A percentile compares a stretch with the other conserved stretches of the same genome.
Evolutionary conservation across 2,888 invertebrate species (phyloP).

Genomic region (Ypsolopha sequella): DNA sequence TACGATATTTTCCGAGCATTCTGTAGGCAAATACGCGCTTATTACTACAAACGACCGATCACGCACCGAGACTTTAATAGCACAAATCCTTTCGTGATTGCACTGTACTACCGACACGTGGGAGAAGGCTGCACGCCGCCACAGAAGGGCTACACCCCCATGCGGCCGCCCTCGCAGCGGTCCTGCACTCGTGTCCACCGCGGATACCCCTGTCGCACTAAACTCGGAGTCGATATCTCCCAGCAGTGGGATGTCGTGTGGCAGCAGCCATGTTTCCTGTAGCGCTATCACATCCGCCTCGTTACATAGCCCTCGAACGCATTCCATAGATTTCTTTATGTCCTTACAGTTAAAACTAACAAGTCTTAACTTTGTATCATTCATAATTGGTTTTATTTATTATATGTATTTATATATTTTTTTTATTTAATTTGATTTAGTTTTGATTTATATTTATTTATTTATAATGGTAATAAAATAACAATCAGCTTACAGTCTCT

Average conservation of each 20-base stretch:
- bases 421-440: neutral
- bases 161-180: slow-evolving; percentile 8
- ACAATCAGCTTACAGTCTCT: no score
- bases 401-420: neutral
- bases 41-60: slow-evolving; percentile 5
- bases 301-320: slow-evolving; percentile 11
- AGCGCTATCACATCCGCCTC: slow-evolving; percentile 12
- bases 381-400: no score
- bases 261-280: slow-evolving; percentile 17
- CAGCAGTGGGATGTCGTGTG: slow-evolving; percentile 11
- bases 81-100: slow-evolving; percentile 6
- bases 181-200: slow-evolving; percentile 8
- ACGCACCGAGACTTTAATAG: slow-evolving; percentile 4
- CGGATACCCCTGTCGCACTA: slow-evolving; percentile 3
- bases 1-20: slow-evolving; percentile 1
- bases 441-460: no score
- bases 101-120: slow-evolving; percentile 9
- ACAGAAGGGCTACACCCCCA: slow-evolving; percentile 9
- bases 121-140: slow-evolving; percentile 7
- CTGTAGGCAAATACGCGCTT: slow-evolving; percentile 10
- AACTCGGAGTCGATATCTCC: neutral
- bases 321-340: slow-evolving; percentile 13
- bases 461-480: no score
- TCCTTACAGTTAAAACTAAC: slow-evolving; percentile 17
- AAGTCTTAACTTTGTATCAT: slow-evolving; percentile 1